A percentile compares a stretch with the other conserved stretches of the same genome.
Conservation (phyloP, 2,113 vertebrate genomes). For the Orthonyx spaldingii region DNA sequence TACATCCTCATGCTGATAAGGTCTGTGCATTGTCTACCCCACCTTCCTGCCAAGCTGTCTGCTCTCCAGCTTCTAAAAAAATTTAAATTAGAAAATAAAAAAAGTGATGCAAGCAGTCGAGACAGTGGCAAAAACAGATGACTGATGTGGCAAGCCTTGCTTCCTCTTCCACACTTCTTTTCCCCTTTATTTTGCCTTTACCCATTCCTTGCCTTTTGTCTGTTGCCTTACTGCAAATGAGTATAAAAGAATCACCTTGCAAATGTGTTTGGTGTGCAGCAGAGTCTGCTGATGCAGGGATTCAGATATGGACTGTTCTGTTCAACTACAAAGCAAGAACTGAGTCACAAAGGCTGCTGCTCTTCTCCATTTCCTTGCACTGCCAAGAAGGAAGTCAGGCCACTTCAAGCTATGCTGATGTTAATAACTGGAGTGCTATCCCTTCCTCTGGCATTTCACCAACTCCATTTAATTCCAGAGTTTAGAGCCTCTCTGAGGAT, state of each 20-base stretch:
- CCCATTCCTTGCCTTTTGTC: not conserved
- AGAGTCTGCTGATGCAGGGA: slow-evolving; percentile 57
- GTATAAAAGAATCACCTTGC: not conserved
- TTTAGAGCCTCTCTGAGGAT: not conserved
- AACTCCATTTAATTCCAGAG: not conserved
- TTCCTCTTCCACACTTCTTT: not conserved
- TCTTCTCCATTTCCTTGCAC: not conserved
- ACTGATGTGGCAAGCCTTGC: not conserved
- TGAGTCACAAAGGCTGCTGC: slow-evolving; percentile 60
- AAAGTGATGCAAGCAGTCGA: not conserved
- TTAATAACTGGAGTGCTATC: slow-evolving; percentile 5
- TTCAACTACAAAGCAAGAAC: slow-evolving; percentile 51
- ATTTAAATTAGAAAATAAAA: slow-evolving; percentile 11
- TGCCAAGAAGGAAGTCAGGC: slow-evolving; percentile 55
- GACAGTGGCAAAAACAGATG: not conserved
- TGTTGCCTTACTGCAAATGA: slow-evolving; percentile 1
- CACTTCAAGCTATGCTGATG: slow-evolving; percentile 35
- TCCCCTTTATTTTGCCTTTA: not conserved
- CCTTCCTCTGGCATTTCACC: slow-evolving; percentile 33
- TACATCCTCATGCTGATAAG: not conserved
- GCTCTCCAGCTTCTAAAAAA: slow-evolving; percentile 8
- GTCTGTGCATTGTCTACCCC: not conserved
- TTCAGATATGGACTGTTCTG: slow-evolving; percentile 1
- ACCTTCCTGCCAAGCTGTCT: not conserved
- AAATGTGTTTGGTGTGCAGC: slow-evolving; percentile 31